These are phyloP conservation scores for Varecia variegata DNA, from an alignment of 2,797 vertebrate species.

Conservation along the genomic window DNA sequence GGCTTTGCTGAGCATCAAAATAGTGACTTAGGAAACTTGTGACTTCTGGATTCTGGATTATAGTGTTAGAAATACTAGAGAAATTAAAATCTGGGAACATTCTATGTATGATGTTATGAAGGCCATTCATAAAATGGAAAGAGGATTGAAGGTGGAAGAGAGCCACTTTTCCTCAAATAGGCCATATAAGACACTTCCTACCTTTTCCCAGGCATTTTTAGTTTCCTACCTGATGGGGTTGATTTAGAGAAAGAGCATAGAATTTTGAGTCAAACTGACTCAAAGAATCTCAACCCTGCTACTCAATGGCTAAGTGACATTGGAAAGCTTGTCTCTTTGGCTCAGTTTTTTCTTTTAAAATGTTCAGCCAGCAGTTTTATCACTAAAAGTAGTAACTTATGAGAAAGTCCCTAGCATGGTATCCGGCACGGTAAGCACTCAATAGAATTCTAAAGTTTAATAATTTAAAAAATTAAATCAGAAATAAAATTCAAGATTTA, in stretches of 20 bases:
- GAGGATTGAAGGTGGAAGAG: not conserved
- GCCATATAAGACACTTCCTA: not conserved
- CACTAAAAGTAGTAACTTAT: not conserved
- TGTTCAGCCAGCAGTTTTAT: not conserved
- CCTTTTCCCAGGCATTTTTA: not conserved
- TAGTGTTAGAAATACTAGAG: not conserved
- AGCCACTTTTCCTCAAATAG: not conserved
- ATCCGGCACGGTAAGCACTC: not conserved
- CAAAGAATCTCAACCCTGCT: not conserved
- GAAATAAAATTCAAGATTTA: conserved; percentile 18
- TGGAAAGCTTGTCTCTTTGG: not conserved
- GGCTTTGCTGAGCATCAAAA: not conserved
- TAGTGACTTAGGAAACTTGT: not conserved
- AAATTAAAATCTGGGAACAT: not conserved
- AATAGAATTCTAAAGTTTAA: conserved; percentile 1
- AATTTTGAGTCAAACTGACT: not conserved
- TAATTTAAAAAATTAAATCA: conserved; percentile 12
- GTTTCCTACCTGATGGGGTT: not conserved
- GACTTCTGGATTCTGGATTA: not conserved
- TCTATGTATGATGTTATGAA: not conserved
- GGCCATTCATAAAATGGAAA: not conserved
- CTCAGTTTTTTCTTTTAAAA: not conserved
- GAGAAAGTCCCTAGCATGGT: not conserved
- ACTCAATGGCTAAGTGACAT: not conserved
- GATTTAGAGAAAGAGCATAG: not conserved